Percentiles rank a stretch among this genome's conserved stretches.
Conservation (phyloP, 1,140 invertebrate species). For the Orchestia grillus region DNA sequence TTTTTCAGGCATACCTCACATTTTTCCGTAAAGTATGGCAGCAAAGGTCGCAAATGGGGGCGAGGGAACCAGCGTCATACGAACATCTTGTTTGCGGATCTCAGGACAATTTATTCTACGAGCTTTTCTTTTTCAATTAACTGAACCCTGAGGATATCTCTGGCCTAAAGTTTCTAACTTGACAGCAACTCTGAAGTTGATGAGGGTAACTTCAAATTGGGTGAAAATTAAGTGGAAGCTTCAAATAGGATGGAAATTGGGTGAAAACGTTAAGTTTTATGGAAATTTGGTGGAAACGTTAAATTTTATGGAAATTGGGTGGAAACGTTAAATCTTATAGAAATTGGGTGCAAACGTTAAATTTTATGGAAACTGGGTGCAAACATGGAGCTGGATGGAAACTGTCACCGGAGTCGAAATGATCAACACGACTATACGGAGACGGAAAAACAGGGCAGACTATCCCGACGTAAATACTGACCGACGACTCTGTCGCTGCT, state of each 20-base stretch:
- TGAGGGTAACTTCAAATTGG: background rate
- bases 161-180: background rate
- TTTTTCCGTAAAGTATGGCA: background rate
- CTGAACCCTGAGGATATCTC: background rate
- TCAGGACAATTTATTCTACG: background rate
- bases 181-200: background rate
- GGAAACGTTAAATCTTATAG: background rate
- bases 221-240: background rate
- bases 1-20: background rate
- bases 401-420: no score
- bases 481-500: no score
- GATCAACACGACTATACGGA: no score
- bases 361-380: background rate
- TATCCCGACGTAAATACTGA: no score
- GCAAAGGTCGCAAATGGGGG: background rate
- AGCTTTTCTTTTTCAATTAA: background rate
- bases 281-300: background rate
- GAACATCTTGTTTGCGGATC: background rate
- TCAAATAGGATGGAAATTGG: background rate
- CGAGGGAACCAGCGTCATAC: background rate
- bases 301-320: background rate
- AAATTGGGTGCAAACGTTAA: background rate
- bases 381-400: background rate
- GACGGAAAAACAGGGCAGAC: no score
- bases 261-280: background rate